Percentiles rank a stretch among this genome's conserved stretches.
Evolutionary conservation across 2,797 vertebrate genomes (phyloP).

Genomic region (Ptychobarbus kaznakovi): DNA sequence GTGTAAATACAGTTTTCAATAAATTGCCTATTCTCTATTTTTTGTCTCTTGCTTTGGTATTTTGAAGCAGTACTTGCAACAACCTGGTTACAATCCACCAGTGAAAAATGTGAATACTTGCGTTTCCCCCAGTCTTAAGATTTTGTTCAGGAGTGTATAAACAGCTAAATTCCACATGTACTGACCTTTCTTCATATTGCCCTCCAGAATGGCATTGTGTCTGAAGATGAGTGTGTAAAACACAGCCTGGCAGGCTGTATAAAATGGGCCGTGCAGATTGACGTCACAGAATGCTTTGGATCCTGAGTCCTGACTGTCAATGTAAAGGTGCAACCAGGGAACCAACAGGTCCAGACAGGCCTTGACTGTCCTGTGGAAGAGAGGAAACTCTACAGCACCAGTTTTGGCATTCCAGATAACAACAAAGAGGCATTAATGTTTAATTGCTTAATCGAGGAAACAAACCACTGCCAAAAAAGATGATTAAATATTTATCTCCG

Average conservation of each 20-base stretch:
- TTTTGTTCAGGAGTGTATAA: no score
- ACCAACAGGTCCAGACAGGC: slow-evolving; percentile 92
- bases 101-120: no score
- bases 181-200: slow-evolving; percentile 89
- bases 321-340: slow-evolving; percentile 91
- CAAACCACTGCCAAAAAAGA: slow-evolving; percentile 2
- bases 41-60: no score
- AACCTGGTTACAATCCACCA: no score
- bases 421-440: slow-evolving; percentile 3
- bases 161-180: not conserved
- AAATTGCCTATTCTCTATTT: no score
- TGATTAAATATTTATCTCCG: not conserved
- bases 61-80: no score
- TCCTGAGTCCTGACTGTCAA: slow-evolving; percentile 87
- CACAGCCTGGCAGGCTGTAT: slow-evolving; percentile 89
- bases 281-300: slow-evolving; percentile 88
- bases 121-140: no score
- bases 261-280: slow-evolving; percentile 90
- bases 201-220: slow-evolving; percentile 87
- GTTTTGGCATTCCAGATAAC: not conserved
- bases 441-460: not conserved
- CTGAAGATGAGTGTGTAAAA: slow-evolving; percentile 93
- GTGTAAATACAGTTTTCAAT: no score
- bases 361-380: slow-evolving; percentile 78
- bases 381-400: not conserved